Evolutionary conservation across 2,113 vertebrate genomes (phyloP).

Genomic region (Helogale parvula): DNA sequence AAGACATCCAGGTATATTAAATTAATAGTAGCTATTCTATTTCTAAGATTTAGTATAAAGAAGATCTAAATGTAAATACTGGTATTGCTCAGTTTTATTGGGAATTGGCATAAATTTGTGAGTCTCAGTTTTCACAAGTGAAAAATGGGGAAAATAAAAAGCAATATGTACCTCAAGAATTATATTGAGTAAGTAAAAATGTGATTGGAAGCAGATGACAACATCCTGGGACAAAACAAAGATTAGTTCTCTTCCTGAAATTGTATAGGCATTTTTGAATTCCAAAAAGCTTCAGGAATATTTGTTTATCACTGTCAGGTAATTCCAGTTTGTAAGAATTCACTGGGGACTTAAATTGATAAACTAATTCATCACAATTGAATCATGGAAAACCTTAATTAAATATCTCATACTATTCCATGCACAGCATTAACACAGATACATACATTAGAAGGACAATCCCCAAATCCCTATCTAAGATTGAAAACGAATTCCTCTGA

Average conservation of each 20-base stretch:
- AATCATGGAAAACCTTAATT: constrained; percentile 33
- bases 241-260: neutral
- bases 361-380: neutral
- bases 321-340: neutral
- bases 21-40: constrained; percentile 4
- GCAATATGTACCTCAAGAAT: neutral
- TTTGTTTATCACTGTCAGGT: neutral
- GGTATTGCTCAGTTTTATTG: neutral
- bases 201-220: neutral
- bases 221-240: neutral
- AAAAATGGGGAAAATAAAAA: neutral
- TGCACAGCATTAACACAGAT: neutral
- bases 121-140: neutral
- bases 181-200: constrained; percentile 22
- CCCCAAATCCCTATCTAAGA: constrained; percentile 22
- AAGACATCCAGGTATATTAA: neutral
- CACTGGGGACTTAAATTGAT: neutral
- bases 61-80: neutral
- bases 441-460: neutral
- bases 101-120: neutral
- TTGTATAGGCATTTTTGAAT: neutral
- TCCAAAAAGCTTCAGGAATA: neutral
- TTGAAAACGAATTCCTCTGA: constrained; percentile 58
- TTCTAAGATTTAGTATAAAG: constrained; percentile 4
- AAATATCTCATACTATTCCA: neutral